Evolutionary conservation across 2,797 vertebrate species (phyloP).

Genomic region (Muscicapa striata): DNA sequence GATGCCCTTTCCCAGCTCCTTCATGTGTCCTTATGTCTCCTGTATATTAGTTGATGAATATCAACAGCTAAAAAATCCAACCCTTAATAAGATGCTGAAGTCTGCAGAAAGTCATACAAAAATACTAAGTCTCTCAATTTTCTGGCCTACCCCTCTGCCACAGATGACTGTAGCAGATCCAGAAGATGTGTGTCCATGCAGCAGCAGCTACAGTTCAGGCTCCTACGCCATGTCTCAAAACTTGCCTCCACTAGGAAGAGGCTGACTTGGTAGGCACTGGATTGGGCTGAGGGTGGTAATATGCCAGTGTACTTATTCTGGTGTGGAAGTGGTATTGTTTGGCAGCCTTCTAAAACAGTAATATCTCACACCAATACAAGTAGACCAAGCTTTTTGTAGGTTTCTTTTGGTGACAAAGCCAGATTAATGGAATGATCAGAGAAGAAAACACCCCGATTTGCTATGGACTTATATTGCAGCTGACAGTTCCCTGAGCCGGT

Average conservation of each 20-base stretch:
- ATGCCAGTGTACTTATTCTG: neutral
- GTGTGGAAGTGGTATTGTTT: neutral
- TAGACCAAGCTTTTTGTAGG: neutral
- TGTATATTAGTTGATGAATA: neutral
- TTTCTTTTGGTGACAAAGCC: neutral
- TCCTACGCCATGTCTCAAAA: rapidly evolving
- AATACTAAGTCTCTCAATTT: neutral
- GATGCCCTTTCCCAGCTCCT: neutral
- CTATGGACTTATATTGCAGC: neutral
- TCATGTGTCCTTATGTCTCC: neutral
- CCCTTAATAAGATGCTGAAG: neutral
- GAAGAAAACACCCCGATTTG: neutral
- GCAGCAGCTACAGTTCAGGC: neutral
- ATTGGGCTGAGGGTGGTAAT: neutral
- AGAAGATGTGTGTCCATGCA: neutral
- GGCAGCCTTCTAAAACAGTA: neutral
- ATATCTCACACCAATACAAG: neutral
- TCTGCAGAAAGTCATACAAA: neutral
- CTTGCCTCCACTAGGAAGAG: neutral
- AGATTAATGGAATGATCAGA: neutral
- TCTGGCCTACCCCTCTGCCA: neutral
- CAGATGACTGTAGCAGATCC: neutral
- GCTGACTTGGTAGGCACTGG: neutral
- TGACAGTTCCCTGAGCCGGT: neutral
- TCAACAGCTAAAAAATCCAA: neutral